These are phyloP conservation scores for Pycnomerus fuliginosus DNA, from an alignment of 2,888 invertebrate species.

Conservation along the genomic window DNA sequence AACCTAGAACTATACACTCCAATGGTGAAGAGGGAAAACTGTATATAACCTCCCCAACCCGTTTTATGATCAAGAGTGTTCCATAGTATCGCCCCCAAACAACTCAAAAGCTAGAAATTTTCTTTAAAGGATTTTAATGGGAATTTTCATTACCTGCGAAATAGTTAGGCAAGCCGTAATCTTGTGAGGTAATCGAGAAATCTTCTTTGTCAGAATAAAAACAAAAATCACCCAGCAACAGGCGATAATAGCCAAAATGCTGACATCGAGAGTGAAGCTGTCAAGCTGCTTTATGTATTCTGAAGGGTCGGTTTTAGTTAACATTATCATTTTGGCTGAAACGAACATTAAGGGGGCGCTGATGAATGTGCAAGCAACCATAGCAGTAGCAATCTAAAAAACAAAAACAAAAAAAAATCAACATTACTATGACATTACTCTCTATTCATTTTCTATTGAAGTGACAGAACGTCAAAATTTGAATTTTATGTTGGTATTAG, in stretches of 20 bases:
- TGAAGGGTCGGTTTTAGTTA: constrained; percentile 66
- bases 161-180: constrained; percentile 76
- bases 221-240: constrained; percentile 77
- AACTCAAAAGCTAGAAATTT: constrained; percentile 60
- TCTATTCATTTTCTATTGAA: background rate
- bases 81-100: constrained; percentile 75
- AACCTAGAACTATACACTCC: constrained; percentile 79
- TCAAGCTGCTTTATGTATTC: constrained; percentile 78
- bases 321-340: constrained; percentile 88
- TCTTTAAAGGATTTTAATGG: constrained; percentile 2
- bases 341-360: constrained; percentile 95
- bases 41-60: constrained; percentile 67
- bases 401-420: background rate
- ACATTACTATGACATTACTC: background rate
- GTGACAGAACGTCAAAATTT: too few species aligned
- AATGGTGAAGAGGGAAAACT: constrained; percentile 74
- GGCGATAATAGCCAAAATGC: constrained; percentile 74
- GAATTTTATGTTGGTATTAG: too few species aligned
- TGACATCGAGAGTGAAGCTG: constrained; percentile 79
- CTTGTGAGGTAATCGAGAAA: constrained; percentile 77
- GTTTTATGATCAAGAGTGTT: constrained; percentile 59
- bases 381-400: constrained; percentile 82
- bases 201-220: constrained; percentile 72
- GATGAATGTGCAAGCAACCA: constrained; percentile 93
- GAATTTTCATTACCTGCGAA: constrained; percentile 67